Evolutionary conservation across 2,113 vertebrate species (phyloP), one percentile per base, ranked within the genome.

Genomic region (Spermophilus dauricus): DNA sequence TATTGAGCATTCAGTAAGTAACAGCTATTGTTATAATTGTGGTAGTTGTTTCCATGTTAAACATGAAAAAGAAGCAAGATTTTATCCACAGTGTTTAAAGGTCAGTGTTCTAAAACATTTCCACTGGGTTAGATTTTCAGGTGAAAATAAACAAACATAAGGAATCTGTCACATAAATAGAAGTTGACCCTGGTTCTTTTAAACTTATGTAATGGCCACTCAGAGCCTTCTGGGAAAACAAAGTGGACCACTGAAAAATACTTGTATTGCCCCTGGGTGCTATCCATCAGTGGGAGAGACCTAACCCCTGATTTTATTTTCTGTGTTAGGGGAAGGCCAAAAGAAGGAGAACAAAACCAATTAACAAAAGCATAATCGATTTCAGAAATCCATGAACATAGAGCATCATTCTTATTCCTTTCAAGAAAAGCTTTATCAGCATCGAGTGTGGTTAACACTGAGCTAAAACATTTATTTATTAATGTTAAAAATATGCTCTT

Each of bases 111-210:
- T 92, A 87, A 96, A 97, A 96, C 56, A 96, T 96, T 96, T 96
- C 93, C 63, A 61, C 45, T 22, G 89, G 65, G 80, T 92, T 97
- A 86, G 93, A 87, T 92, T 97, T 97, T 96, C 92, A 86, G 95
- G 82, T 93, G 96, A 95, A 95, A 95, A 97, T 96, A 97, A 97
- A 96, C 86, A 96, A 97, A 92, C 32, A 10, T 91, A 56, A 97
- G 32, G 26, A 88, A 95, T 75, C 75, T 96, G 92, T 97, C 96
- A 96, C 53, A 97, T 95, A 98, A 97, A 97, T 72, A 95, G 85
- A 97, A 96, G 69, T 83, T 96, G 95, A 98, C 95, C 95, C 91
- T 96, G 69, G 77, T 91, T 96, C 69, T 45, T 85, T 92, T 58
- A 88, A 76, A 90, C 87, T 78, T 93, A 63, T 75, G 80, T 91